A percentile compares a stretch with the other conserved stretches of the same genome.
phyloP scores from a whole-genome alignment of 2,797 vertebrate genomes.

The Eulemur coronatus region DNA sequence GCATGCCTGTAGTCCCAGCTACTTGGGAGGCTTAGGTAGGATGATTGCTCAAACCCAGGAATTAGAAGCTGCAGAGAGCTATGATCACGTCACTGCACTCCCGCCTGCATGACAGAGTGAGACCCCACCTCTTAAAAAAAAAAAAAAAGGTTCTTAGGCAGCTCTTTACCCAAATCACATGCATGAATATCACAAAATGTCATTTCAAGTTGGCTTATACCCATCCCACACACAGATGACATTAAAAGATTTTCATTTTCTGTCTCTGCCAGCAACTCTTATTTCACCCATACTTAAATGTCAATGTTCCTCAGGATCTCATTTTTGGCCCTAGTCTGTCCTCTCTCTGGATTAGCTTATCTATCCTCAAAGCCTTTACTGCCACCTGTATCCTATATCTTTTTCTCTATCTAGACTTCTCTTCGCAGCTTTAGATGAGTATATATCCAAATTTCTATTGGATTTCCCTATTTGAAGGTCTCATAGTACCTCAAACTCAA shows the following conservation, averaged over 20 bases:
- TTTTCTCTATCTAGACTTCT: background rate
- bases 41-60: too few relatives aligned
- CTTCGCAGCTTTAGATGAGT: background rate
- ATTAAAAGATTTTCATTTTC: conserved; percentile 29
- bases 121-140: too few relatives aligned
- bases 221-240: conserved; percentile 48
- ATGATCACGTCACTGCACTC: too few relatives aligned
- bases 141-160: background rate
- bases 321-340: background rate
- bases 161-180: conserved; percentile 40
- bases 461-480: background rate
- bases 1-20: too few relatives aligned
- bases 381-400: background rate
- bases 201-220: conserved; percentile 32
- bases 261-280: conserved; percentile 2
- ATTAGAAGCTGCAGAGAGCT: too few relatives aligned
- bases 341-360: background rate
- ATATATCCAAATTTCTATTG: background rate
- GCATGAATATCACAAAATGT: conserved; percentile 53
- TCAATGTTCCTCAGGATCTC: conserved; percentile 19
- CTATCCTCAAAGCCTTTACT: background rate
- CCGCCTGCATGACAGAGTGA: too few relatives aligned
- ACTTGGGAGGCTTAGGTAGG: too few relatives aligned
- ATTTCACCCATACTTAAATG: conserved; percentile 25
- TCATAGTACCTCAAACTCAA: background rate